These are phyloP conservation scores for Marmota flaviventris DNA, from an alignment of 2,113 vertebrate species.

Conservation along the genomic window DNA sequence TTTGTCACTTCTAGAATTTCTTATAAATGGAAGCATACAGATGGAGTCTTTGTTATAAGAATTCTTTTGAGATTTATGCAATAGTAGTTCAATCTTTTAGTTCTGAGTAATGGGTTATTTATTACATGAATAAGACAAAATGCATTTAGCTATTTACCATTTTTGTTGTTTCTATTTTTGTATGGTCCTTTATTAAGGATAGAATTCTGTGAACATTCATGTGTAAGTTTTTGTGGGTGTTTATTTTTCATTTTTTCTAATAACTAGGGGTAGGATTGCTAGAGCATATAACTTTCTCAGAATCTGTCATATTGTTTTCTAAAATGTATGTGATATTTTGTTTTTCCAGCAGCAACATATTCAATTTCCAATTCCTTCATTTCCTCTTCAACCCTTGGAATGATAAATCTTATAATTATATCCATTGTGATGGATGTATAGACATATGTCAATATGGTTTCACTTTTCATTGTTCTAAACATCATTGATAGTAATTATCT, in stretches of 20 bases:
- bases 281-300: background rate
- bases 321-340: background rate
- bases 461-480: background rate
- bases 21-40: background rate
- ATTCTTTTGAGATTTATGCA: background rate
- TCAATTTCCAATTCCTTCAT: background rate
- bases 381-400: background rate
- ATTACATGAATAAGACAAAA: background rate
- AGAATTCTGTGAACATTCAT: background rate
- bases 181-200: background rate
- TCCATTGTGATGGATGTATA: background rate
- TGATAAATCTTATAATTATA: background rate
- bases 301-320: background rate
- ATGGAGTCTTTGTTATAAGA: background rate
- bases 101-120: background rate
- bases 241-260: background rate
- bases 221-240: background rate
- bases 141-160: background rate
- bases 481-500: background rate
- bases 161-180: background rate
- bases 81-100: background rate
- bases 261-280: background rate
- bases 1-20: background rate
- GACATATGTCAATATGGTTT: background rate
- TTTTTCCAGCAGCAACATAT: background rate